Base-by-base conservation (phyloP, 2,888 invertebrate species). In the Spilosoma lubricipeda region DNA sequence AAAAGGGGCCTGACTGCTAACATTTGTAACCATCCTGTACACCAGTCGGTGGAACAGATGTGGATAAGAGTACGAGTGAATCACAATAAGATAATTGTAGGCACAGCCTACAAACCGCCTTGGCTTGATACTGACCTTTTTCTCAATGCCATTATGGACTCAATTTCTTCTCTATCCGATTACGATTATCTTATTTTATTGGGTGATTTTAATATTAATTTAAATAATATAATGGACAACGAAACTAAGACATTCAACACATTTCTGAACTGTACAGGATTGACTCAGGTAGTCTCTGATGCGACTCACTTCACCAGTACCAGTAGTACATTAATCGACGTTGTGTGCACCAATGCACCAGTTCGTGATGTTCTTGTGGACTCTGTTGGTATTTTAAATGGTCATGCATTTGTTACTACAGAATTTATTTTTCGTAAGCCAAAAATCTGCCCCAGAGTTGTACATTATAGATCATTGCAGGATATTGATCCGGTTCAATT, bases 381-480 rank as follows among this genome's bases (percentile, higher is more conserved):
- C 36, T 5, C 36, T 7, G 36, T 36, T 5, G 36, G 36, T 8
- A 36, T 36, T 7, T 8, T 36, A 7, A 36, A 5, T 36, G 36
- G 36, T 7, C 36, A 36, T 8, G 36, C 36, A 36, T 36, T 36
- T 8, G 8, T 8, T 36, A 36, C 36, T 8, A 8, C 36, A 36
- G 36, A 36, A 36, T 36, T 36, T 36, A 36, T 36, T 7, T 9
- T 73, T 13, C 73, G 73, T n/a, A 71, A 68, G 23, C n/a, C 39
- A 18, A 70, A 71, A 66, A 18, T 65, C 0, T 13, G 15, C 0
- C 15, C 66, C 4, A 33, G 27, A 18, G 9, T n/a, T n/a, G n/a
- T 48, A 0, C 18, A 48, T 9, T 77, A 74, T 48, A 71, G 76
- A 23, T 71, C 73, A 1, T 1, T 76, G n/a, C 56, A 59, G 8